Percentiles rank a stretch among this genome's conserved stretches.
These are phyloP conservation scores for Geopemphigus sp. DNA, from an alignment of 1,140 invertebrate species.

Conservation along the genomic window DNA sequence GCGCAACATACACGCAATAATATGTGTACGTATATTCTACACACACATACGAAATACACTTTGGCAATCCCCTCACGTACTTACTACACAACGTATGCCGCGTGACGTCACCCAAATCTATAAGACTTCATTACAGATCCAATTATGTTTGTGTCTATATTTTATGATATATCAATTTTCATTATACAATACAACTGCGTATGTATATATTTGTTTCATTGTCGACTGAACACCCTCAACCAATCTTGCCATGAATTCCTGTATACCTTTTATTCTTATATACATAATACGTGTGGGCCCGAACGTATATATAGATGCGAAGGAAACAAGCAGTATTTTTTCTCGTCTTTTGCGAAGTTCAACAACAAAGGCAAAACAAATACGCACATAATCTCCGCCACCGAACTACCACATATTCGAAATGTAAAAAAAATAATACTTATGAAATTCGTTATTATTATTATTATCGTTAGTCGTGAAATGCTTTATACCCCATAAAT, in stretches of 20 bases:
- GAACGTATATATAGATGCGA: no score
- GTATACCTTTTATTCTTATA: background rate
- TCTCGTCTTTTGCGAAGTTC: background rate
- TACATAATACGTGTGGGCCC: background rate
- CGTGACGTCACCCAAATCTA: background rate
- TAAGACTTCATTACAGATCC: constrained; percentile 43
- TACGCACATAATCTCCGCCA: background rate
- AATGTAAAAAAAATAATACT: background rate
- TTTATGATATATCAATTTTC: constrained; percentile 38
- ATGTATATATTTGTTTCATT: background rate
- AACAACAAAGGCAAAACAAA: background rate
- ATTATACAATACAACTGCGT: constrained; percentile 1
- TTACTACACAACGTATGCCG: background rate
- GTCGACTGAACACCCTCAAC: no score
- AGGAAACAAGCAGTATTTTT: background rate
- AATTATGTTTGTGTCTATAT: constrained; percentile 35
- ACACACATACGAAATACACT: background rate
- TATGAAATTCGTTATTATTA: no score
- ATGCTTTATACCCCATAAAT: no score
- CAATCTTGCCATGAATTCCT: background rate
- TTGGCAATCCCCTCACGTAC: constrained; percentile 35
- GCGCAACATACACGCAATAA: background rate
- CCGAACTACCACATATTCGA: background rate
- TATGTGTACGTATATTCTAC: background rate
- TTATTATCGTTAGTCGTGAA: no score